These are phyloP conservation scores for Proterorhinus semilunaris DNA, from an alignment of 2,113 vertebrate species.

Conservation along the genomic window DNA sequence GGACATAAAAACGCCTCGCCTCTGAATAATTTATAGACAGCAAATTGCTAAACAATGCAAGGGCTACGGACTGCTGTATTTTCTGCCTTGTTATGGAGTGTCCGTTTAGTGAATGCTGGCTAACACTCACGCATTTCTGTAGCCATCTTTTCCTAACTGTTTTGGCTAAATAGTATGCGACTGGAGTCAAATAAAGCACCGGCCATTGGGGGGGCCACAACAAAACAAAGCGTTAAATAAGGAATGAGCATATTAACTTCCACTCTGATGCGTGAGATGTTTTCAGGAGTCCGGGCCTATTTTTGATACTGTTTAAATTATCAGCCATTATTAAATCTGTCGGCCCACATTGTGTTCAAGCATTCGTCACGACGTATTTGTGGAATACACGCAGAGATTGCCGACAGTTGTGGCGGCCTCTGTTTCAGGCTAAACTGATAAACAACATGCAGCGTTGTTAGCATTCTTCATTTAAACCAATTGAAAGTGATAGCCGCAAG, in stretches of 20 bases:
- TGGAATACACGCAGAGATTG: neutral
- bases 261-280: slow-evolving; percentile 14
- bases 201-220: slow-evolving; percentile 2
- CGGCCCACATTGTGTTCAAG: neutral
- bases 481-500: slow-evolving; percentile 8
- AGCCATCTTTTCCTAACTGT: slow-evolving; percentile 46
- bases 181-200: slow-evolving; percentile 74
- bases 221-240: slow-evolving; percentile 13
- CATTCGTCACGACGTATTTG: neutral
- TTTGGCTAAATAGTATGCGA: slow-evolving; percentile 56
- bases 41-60: slow-evolving; percentile 85
- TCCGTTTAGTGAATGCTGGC: slow-evolving; percentile 50
- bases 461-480: slow-evolving; percentile 51
- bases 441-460: slow-evolving; percentile 36
- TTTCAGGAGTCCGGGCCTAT: neutral
- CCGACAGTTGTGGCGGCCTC: neutral
- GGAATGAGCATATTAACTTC: slow-evolving; percentile 5
- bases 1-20: slow-evolving; percentile 81
- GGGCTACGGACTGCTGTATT: slow-evolving; percentile 62
- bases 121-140: slow-evolving; percentile 42
- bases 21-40: slow-evolving; percentile 91
- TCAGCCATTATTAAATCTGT: slow-evolving; percentile 10
- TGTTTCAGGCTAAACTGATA: slow-evolving; percentile 22
- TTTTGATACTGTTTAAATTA: slow-evolving; percentile 9
- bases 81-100: slow-evolving; percentile 55